Percentiles rank a stretch among this genome's conserved stretches.
Conservation (phyloP, 2,888 invertebrate genomes). For the Iselma pallidipennis region DNA sequence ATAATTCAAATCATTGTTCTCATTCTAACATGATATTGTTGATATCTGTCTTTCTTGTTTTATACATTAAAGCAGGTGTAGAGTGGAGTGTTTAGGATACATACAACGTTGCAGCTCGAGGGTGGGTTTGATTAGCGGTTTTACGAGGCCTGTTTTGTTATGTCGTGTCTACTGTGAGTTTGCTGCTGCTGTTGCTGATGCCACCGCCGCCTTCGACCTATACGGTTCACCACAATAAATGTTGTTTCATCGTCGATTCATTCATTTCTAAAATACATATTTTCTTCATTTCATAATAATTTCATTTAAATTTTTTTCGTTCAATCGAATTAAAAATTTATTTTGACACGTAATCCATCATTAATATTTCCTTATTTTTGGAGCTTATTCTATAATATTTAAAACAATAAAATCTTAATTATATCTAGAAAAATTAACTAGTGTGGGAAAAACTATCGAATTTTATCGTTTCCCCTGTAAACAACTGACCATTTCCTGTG, state of each 20-base stretch:
- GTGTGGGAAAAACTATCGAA: background rate
- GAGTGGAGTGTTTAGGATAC: slow-evolving; percentile 50
- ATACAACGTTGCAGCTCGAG: slow-evolving; percentile 49
- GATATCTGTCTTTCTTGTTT: slow-evolving; percentile 30
- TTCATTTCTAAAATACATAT: too few relatives aligned
- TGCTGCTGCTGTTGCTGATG: background rate
- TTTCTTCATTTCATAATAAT: too few relatives aligned
- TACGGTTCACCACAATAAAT: background rate
- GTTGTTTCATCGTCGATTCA: too few relatives aligned
- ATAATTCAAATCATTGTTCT: slow-evolving; percentile 19
- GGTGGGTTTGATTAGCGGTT: slow-evolving; percentile 52
- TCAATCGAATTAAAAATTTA: too few relatives aligned
- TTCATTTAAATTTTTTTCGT: too few relatives aligned
- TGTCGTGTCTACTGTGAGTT: slow-evolving; percentile 31
- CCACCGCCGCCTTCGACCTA: background rate
- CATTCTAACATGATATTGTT: slow-evolving; percentile 9
- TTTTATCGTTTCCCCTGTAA: background rate
- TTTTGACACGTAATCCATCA: too few relatives aligned
- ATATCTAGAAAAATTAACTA: too few relatives aligned
- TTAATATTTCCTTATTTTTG: too few relatives aligned
- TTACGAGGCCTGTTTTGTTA: slow-evolving; percentile 44
- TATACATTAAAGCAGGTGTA: slow-evolving; percentile 49
- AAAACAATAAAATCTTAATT: too few relatives aligned
- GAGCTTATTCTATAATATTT: too few relatives aligned
- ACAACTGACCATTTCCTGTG: slow-evolving; percentile 4